Base-by-base conservation (phyloP, 2,888 invertebrate species). In the Polyommatus icarus region DNA sequence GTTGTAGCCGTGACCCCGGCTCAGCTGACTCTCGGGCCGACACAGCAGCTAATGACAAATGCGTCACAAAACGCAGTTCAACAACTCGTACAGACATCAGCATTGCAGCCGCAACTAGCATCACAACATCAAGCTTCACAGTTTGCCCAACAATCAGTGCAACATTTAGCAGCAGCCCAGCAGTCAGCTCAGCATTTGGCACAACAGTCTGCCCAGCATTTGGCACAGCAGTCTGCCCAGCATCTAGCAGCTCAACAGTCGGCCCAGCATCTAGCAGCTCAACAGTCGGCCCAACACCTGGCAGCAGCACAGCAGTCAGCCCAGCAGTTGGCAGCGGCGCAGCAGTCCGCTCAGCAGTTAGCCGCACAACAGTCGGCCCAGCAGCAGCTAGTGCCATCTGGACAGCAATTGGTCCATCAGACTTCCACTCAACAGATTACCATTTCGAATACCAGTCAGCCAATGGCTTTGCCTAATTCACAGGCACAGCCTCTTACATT, bases 381-480 rank as follows among this genome's bases (percentile, higher is more conserved):
- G 83, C 93, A 91, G 80, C 93, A 92, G 80, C 82, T 91, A 40
- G 91, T 91, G 46, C 90, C 91, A 12, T 87, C 91, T 20, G 90
- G 89, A 4, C 90, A 90, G 81, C 92, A 93, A 80, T 82, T 93
- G 57, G 93, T 93, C 32, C 93, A 92, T 81, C 93, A 94, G 84
- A 90, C 92, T 71, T 90, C 92, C n/a, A 90, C 91, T 46, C 94
- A 93, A 80, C 94, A 94, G 82, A 93, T 94, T 71, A 92, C 91
- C 50, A 93, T 94, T 76, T 92, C 94, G 8, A 94, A 90, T 82
- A 90, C 92, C 84, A 93, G 93, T 87, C 94, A 94, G 83, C 90
- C 92, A 15, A 91, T 94, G 90, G 91, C 92, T 78, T 81, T 94
- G 81, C 83, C 92, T 40, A 93, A 93, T 80, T 92, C 94, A 57